Evolutionary conservation across 2,797 vertebrate genomes (phyloP), one percentile per base, ranked within the genome.

Genomic region (Bovichtus diacanthus): DNA sequence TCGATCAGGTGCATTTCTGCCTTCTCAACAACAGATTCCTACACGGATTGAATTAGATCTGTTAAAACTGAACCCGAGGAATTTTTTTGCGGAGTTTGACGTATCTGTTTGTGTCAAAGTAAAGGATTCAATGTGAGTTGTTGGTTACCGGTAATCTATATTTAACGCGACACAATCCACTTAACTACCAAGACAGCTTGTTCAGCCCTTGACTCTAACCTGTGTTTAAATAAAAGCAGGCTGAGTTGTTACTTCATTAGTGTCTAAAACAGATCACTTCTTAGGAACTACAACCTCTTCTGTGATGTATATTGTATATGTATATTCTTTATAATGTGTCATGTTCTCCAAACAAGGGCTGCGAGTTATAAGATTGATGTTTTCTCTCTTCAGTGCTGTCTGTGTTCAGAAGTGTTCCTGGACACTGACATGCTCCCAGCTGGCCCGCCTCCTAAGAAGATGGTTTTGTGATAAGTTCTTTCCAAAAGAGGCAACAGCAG

Each of bases 381-480:
- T 53, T 51, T 74, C 34, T 78, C 2, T 82, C 39, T 74, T 31
- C 41, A 72, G 72, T 72, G 51, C 62, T 61, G 50, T 55, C 18
- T 79, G 54, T 75, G 19, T 56, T 73, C 74, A 75, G 50, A 75
- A 25, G 78, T 44, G 34, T 54, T 72, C 18, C 41, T 76, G 66
- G 56, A 70, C 36, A 60, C 70, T 61, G 63, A 50, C 64, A 50
- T 60, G 50, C 79, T 76, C 60, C 61, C 56, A 51, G 47, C 66
- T 53, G 31, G 18, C 31, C 60, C 69, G 34, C 58, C 21, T 70
- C 23, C 43, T 9, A 62, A 74, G 56, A 83, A 62, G 61, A 93
- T 93, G 91, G 49, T 80, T 49, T 78, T 81, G 69, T 86, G 85
- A 89, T 69, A 65, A 36, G 0, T 67, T 66, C 21, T 81, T 78